These are phyloP conservation scores for Myiagra hebetior DNA, from an alignment of 2,113 vertebrate genomes.

Conservation along the genomic window DNA sequence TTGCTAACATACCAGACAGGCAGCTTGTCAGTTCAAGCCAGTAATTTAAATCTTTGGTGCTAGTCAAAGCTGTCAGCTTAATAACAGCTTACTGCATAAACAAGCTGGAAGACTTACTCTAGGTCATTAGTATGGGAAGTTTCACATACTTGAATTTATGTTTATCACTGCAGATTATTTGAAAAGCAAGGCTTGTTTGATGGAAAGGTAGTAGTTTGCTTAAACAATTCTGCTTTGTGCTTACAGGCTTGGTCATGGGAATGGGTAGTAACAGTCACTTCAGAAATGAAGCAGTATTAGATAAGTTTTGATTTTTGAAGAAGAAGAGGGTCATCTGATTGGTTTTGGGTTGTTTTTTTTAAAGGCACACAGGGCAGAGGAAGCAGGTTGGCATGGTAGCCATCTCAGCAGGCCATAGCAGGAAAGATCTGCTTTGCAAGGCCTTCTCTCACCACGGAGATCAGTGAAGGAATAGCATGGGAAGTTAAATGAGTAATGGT, in stretches of 20 bases:
- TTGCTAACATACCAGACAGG: not conserved
- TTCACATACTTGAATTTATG: conserved; percentile 24
- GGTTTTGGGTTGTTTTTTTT: not conserved
- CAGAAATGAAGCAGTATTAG: not conserved
- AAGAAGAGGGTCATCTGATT: not conserved
- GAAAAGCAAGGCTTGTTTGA: conserved; percentile 12
- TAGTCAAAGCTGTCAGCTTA: conserved; percentile 55
- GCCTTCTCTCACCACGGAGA: not conserved
- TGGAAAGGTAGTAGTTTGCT: not conserved
- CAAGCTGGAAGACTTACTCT: conserved; percentile 23
- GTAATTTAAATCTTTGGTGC: conserved; percentile 50
- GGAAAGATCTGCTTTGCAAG: not conserved
- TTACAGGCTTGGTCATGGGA: not conserved
- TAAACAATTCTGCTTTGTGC: not conserved
- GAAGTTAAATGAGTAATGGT: not conserved
- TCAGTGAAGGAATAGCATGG: accelerated
- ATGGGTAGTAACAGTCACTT: not conserved
- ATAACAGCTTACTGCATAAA: conserved; percentile 46
- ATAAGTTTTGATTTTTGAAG: not conserved
- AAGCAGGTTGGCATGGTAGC: not conserved
- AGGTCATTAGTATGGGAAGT: conserved; percentile 36
- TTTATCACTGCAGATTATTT: conserved; percentile 45
- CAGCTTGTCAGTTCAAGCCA: conserved; percentile 29
- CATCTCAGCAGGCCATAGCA: not conserved
- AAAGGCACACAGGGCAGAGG: not conserved